These are phyloP conservation scores for Sitobion miscanthi DNA, from an alignment of 1,140 invertebrate genomes.

Conservation along the genomic window DNA sequence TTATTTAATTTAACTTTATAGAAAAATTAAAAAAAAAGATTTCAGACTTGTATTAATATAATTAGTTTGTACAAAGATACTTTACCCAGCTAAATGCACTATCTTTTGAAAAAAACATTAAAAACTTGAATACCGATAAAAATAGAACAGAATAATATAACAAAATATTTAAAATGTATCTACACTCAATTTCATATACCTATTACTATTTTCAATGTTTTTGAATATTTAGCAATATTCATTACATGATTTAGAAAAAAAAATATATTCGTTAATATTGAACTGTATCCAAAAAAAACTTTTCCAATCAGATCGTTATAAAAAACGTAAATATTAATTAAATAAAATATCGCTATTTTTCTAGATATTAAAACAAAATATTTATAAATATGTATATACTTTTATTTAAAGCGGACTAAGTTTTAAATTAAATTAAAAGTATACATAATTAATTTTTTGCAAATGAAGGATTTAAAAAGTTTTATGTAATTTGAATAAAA, in stretches of 20 bases:
- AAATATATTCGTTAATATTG: not conserved
- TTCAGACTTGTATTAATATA: not conserved
- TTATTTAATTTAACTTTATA: too few species aligned
- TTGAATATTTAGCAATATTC: not conserved
- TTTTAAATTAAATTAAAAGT: conserved; percentile 40
- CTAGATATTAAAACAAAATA: not conserved
- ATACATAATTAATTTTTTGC: conserved; percentile 36
- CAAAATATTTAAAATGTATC: not conserved
- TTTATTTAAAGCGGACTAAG: not conserved
- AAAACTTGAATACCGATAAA: not conserved
- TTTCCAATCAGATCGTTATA: not conserved
- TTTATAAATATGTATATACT: not conserved
- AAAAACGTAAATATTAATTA: conserved; percentile 6
- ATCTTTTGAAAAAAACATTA: not conserved
- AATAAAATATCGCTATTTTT: not conserved
- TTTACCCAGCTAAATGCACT: not conserved
- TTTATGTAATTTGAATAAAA: not conserved
- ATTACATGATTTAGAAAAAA: not conserved
- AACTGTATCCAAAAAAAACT: not conserved
- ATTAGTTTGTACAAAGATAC: not conserved
- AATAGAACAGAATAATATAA: not conserved
- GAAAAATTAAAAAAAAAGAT: not conserved
- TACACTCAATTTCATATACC: too few species aligned
- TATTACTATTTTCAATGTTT: not conserved
- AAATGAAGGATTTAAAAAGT: conserved; percentile 25